These are phyloP conservation scores for Manis crassicaudata DNA, from an alignment of 2,797 vertebrate genomes.

Conservation along the genomic window DNA sequence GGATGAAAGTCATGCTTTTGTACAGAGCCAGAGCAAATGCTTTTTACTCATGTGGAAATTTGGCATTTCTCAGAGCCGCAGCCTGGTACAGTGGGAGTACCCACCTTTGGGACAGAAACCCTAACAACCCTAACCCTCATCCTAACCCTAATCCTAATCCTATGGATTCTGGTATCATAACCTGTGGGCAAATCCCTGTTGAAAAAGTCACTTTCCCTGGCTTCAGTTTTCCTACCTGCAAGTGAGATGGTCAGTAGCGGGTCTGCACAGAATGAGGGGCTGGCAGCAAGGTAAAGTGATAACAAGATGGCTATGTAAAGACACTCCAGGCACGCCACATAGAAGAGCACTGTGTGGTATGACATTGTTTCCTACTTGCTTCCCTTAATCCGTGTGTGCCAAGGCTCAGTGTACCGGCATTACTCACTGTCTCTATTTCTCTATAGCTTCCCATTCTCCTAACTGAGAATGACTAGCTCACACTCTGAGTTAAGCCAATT, in stretches of 20 bases:
- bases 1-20: not conserved
- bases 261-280: not conserved
- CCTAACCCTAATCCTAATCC: too few relatives aligned
- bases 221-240: not conserved
- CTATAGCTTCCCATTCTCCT: not conserved
- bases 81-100: not conserved
- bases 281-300: not conserved
- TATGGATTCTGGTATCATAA: not conserved
- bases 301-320: not conserved
- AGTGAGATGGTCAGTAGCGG: not conserved
- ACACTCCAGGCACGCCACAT: too few relatives aligned
- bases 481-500: not conserved
- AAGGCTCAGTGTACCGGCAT: not conserved
- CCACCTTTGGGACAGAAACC: not conserved
- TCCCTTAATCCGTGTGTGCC: not conserved
- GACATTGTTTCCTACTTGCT: not conserved
- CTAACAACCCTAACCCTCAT: too few relatives aligned
- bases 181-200: not conserved
- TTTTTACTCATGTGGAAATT: not conserved
- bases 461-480: not conserved
- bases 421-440: not conserved
- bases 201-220: not conserved
- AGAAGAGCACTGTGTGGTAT: not conserved
- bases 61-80: not conserved
- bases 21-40: not conserved